Percentiles rank a stretch among this genome's conserved stretches.
Conservation (phyloP, 2,888 invertebrate species). For the Pelosia muscerda region DNA sequence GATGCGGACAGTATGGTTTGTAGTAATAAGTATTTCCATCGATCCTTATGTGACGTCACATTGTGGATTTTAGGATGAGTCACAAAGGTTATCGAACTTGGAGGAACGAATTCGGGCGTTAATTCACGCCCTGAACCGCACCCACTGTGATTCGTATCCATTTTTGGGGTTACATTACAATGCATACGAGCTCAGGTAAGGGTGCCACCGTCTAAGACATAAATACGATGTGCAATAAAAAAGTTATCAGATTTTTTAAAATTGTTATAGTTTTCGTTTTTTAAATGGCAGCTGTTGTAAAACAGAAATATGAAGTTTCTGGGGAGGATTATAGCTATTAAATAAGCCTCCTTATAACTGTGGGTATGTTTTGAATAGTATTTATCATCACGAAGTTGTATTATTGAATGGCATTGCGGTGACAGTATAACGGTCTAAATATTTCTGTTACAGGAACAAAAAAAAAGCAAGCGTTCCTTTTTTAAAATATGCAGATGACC, state of each 20-base stretch:
- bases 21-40: constrained; percentile 48
- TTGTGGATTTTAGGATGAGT: constrained; percentile 62
- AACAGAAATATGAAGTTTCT: neutral
- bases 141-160: constrained; percentile 36
- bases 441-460: neutral
- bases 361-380: neutral
- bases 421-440: neutral
- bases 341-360: neutral
- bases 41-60: constrained; percentile 15
- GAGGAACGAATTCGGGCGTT: constrained; percentile 45
- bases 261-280: neutral
- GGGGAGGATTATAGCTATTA: neutral
- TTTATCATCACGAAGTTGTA: neutral
- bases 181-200: constrained; percentile 47
- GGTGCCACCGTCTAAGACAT: constrained; percentile 34
- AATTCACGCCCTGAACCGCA: constrained; percentile 47
- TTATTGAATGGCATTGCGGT: neutral
- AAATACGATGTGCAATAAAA: constrained; percentile 18
- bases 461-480: neutral
- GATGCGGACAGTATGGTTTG: constrained; percentile 30
- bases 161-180: constrained; percentile 43
- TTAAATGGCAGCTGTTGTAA: constrained; percentile 5
- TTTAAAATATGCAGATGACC: neutral
- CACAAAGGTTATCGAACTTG: constrained; percentile 60
- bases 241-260: constrained; percentile 15